Percentiles rank a stretch among this genome's conserved stretches.
These are phyloP conservation scores for Papilio machaon DNA, from an alignment of 1,140 invertebrate genomes.

Conservation along the genomic window DNA sequence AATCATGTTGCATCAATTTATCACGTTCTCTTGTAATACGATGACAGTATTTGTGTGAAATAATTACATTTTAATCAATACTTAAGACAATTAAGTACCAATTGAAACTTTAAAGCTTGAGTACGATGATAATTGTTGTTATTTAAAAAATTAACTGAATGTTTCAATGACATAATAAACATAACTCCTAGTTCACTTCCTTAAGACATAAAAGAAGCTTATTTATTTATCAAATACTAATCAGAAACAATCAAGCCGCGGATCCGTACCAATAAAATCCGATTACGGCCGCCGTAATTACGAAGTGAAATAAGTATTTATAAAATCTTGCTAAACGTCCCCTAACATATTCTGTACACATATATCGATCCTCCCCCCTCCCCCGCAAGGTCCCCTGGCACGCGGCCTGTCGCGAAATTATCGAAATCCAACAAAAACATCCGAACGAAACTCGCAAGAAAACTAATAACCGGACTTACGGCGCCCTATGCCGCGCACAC, in stretches of 20 bases:
- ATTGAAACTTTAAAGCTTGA: too few relatives aligned
- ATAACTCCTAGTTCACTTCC: not conserved
- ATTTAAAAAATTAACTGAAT: too few relatives aligned
- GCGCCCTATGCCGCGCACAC: conserved; percentile 54
- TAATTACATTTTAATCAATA: too few relatives aligned
- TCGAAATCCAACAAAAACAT: conserved; percentile 81
- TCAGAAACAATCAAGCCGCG: conserved; percentile 1
- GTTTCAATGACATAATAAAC: not conserved
- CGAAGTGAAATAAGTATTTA: conserved; percentile 22
- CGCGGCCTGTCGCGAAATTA: conserved; percentile 75
- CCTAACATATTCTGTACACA: conserved; percentile 46
- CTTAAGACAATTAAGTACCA: too few relatives aligned
- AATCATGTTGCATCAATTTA: too few relatives aligned
- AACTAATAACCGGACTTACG: conserved; percentile 79
- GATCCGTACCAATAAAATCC: conserved; percentile 23
- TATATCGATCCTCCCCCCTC: conserved; percentile 69
- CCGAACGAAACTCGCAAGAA: conserved; percentile 75
- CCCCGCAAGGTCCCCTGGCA: conserved; percentile 32
- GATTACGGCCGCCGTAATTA: conserved; percentile 29
- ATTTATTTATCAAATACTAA: conserved; percentile 23
- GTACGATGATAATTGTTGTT: too few relatives aligned
- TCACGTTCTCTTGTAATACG: too few relatives aligned
- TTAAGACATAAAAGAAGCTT: conserved; percentile 9
- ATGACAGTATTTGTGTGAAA: too few relatives aligned
- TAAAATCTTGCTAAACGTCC: conserved; percentile 37